Percentiles rank a stretch among this genome's conserved stretches.
Conservation (phyloP, 2,113 vertebrate genomes). For the Asarcornis scutulata region DNA sequence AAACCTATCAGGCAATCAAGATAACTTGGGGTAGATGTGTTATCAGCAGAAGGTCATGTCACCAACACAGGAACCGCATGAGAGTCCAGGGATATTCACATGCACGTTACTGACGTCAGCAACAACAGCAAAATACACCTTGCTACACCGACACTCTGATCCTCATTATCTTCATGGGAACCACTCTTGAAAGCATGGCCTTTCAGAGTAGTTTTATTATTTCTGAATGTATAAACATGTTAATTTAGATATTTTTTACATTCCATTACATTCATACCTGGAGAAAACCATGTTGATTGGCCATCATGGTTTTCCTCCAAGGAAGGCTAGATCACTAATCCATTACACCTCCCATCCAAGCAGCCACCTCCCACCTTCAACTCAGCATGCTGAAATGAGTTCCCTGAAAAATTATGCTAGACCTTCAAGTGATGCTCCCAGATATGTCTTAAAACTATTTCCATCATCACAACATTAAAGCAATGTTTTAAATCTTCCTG, state of each 20-base stretch:
- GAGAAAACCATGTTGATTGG: background rate
- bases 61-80: rapidly evolving
- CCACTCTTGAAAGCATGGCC: background rate
- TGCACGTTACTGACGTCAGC: background rate
- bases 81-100: background rate
- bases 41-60: background rate
- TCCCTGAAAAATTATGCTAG: background rate
- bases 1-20: background rate
- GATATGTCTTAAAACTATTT: background rate
- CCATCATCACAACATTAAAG: background rate
- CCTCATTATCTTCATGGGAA: background rate
- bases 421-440: background rate
- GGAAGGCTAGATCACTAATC: background rate
- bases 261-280: background rate
- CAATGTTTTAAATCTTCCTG: constrained; percentile 6
- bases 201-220: background rate
- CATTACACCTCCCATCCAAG: background rate
- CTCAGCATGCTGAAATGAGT: background rate
- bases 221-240: background rate
- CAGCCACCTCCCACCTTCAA: background rate
- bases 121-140: background rate
- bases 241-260: background rate
- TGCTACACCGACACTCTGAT: background rate
- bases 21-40: background rate
- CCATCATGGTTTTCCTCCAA: background rate